Evolutionary conservation across 2,797 vertebrate species (phyloP).

Genomic region (Pangasius macronema): DNA sequence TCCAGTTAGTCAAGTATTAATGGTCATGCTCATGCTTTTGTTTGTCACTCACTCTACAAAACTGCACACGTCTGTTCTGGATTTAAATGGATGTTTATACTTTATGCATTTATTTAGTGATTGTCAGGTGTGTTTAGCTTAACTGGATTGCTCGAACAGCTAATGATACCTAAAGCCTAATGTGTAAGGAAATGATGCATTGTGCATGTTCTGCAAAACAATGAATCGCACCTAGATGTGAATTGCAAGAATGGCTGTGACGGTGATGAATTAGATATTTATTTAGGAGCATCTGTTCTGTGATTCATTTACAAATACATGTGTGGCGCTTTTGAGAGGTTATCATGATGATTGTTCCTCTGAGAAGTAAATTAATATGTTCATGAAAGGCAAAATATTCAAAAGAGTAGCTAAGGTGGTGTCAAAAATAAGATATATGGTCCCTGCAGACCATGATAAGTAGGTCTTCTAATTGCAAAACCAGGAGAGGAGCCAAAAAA

Average conservation of each 20-base stretch:
- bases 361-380: conserved; percentile 43
- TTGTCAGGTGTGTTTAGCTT: conserved; percentile 17
- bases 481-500: conserved; percentile 9
- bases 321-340: conserved; percentile 37
- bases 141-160: background rate
- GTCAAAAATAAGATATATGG: conserved; percentile 48
- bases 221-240: conserved; percentile 2
- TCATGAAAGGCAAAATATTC: conserved; percentile 42
- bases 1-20: conserved; percentile 28
- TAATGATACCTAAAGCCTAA: background rate
- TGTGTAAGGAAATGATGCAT: background rate
- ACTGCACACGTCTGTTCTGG: background rate
- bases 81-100: conserved; percentile 22
- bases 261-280: conserved; percentile 43
- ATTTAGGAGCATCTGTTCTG: conserved; percentile 45
- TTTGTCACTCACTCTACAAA: conserved; percentile 25
- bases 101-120: conserved; percentile 7
- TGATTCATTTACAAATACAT: conserved; percentile 52
- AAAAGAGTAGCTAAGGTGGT: conserved; percentile 51
- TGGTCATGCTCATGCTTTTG: conserved; percentile 22
- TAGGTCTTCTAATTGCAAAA: conserved; percentile 49
- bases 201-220: background rate
- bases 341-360: conserved; percentile 47
- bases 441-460: conserved; percentile 51
- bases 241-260: conserved; percentile 1